Evolutionary conservation across 2,113 vertebrate genomes (phyloP), one percentile per base, ranked within the genome.

Genomic region (Toxostoma redivivum): DNA sequence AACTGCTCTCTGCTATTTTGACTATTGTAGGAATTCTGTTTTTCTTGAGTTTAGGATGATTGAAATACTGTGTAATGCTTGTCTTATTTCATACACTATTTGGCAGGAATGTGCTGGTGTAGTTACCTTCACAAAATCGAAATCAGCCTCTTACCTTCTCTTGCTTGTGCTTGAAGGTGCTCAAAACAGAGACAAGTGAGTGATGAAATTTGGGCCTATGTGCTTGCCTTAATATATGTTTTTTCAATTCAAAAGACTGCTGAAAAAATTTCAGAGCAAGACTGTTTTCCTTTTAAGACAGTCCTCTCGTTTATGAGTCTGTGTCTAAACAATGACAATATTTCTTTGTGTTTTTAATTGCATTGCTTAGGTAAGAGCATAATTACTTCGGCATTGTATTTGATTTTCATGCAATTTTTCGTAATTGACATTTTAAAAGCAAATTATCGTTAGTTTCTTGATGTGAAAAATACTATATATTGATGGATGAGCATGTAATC

Each of bases 401-500:
- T 81, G 35, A 47, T 89, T 90, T 93, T 67, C 20, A 44, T 28
- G 18, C 31, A 72, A 16, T 80, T 94, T 50, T 89, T 95, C 33
- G 2, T 82, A 86, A 91, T 27, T 74, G 64, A 12, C 42, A n/a
- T 73, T 84, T 89, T 64, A 50, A 44, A 60, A 80, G n/a, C 31
- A 85, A 91, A 50, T 71, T 25, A 37, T 78, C 45, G 83, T 85
- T 81, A 71, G 84, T 90, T 97, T 84, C 44, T 42, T 60, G n/a
- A 91, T 84, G 81, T 81, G 76, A 92, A 95, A 92, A 95, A 90
- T 95, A 92, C 71, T 87, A 19, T 53, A 80, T 88, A 77, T 91
- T 96, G 92, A 94, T 50, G 45, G 94, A 95, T 96, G 90, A 95
- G 82, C 97, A 91, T 96, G 93, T 94, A 97, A 97, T 97, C 84